Percentiles rank a stretch among this genome's conserved stretches.
Evolutionary conservation across 2,113 vertebrate species (phyloP).

Genomic region (Chunga burmeisteri): DNA sequence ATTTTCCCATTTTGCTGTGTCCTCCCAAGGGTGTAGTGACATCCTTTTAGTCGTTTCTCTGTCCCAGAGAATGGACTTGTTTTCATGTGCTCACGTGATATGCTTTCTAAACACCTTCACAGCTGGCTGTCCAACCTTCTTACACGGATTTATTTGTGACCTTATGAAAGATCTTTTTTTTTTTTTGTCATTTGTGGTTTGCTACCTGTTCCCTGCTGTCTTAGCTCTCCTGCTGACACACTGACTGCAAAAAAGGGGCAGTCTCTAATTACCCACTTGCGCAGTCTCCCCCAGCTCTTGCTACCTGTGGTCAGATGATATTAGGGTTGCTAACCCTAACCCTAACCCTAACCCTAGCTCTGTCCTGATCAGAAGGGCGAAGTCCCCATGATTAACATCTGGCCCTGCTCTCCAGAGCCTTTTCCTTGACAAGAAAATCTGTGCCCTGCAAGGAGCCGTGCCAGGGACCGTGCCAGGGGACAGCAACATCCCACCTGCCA

Average conservation of each 20-base stretch:
- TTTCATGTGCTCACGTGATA: not conserved
- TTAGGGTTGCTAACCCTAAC: not conserved
- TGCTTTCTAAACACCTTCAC: not conserved
- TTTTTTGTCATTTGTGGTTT: not conserved
- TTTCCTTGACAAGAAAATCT: not conserved
- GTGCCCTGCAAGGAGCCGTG: too few species aligned
- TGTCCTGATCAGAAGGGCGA: not conserved
- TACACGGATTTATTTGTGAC: not conserved
- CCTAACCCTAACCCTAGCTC: too few species aligned
- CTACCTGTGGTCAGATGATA: fast-evolving
- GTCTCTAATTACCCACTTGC: not conserved
- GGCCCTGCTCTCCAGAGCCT: not conserved
- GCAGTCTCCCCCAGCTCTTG: too few species aligned
- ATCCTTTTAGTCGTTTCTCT: not conserved
- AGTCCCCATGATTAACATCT: fast-evolving
- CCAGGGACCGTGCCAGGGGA: too few species aligned
- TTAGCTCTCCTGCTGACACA: not conserved
- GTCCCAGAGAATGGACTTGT: not conserved
- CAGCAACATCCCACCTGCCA: not conserved
- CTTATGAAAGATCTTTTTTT: not conserved
- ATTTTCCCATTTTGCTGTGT: not conserved
- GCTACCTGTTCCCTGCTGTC: not conserved
- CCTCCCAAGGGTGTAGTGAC: not conserved
- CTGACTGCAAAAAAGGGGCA: too few species aligned
- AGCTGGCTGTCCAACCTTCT: not conserved